Evolutionary conservation across 2,113 vertebrate species (phyloP), one percentile per base, ranked within the genome.

Genomic region (Meriones unguiculatus): DNA sequence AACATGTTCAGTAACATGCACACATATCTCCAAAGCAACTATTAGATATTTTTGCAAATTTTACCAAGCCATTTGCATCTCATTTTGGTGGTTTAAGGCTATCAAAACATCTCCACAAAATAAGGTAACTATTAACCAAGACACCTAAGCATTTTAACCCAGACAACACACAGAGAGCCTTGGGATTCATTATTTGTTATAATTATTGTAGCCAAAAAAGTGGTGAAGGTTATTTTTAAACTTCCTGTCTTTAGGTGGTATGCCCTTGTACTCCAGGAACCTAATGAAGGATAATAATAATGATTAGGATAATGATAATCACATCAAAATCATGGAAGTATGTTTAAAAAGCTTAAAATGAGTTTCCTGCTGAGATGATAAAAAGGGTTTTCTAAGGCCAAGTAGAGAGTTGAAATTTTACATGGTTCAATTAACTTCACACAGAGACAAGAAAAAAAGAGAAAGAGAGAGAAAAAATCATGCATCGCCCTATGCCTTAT

Each of bases 281-380:
- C 89, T 94, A 97, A 95, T 96, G 69, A 95, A n/a, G 30, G 95
- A 93, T 96, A 97, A 97, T 97, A 97, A 97, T 96, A 97, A 95
- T 97, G 25, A 97, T 97, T 97, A 97, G 89, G 28, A 64, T 97
- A 96, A 96, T 92, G 69, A 96, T 97, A 97, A 97, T 93, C 81
- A 97, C 94, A 95, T 97, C 94, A 97, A 97, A 96, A 94, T 92
- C 94, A 92, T 92, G 87, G 87, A 97, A 97, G 88, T 96, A 91
- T 93, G 77, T 93, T 98, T 97, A 73, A 96, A 97, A 97, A 87
- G 94, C 82, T 69, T 93, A 94, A 97, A 97, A 94, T 95, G 95
- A 97, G 91, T 86, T 96, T 97, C 97, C 90, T 95, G 64, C 95
- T 89, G 97, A 91, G 97, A 93, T 50, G 64, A 96, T 94, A 69